Conservation (phyloP, 2,888 invertebrate genomes). For the Coleophora deauratella region DNA sequence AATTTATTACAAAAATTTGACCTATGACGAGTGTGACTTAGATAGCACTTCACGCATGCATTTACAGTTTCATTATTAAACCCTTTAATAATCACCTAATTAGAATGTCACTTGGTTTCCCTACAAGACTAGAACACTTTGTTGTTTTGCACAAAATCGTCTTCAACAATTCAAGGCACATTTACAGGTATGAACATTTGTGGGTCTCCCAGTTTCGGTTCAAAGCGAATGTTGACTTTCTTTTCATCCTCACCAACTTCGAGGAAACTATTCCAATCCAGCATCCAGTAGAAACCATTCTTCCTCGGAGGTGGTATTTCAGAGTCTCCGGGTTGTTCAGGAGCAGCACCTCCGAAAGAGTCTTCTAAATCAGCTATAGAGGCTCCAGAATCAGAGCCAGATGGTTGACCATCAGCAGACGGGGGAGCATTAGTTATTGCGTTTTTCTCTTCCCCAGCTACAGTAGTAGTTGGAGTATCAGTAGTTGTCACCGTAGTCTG, state of each 20-base stretch:
- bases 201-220: conserved; percentile 87
- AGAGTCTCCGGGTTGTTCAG: conserved; percentile 72
- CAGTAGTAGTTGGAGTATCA: conserved; percentile 20
- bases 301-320: conserved; percentile 78
- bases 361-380: conserved; percentile 81
- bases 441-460: conserved; percentile 29
- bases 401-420: conserved; percentile 41
- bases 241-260: conserved; percentile 86
- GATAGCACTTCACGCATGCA: too few relatives aligned
- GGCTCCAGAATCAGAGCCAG: conserved; percentile 58
- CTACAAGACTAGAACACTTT: conserved; percentile 11
- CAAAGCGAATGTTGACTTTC: conserved; percentile 85
- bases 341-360: conserved; percentile 82
- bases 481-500: conserved; percentile 18
- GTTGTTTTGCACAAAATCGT: neutral
- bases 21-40: too few relatives aligned
- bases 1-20: neutral
- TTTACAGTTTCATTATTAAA: too few relatives aligned
- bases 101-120: too few relatives aligned
- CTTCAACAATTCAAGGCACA: conserved; percentile 72
- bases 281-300: conserved; percentile 88
- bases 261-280: conserved; percentile 90
- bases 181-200: conserved; percentile 83
- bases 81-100: too few relatives aligned
- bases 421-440: conserved; percentile 29